These are phyloP conservation scores for Neodiprion lecontei DNA, from an alignment of 1,140 invertebrate species.

Conservation along the genomic window DNA sequence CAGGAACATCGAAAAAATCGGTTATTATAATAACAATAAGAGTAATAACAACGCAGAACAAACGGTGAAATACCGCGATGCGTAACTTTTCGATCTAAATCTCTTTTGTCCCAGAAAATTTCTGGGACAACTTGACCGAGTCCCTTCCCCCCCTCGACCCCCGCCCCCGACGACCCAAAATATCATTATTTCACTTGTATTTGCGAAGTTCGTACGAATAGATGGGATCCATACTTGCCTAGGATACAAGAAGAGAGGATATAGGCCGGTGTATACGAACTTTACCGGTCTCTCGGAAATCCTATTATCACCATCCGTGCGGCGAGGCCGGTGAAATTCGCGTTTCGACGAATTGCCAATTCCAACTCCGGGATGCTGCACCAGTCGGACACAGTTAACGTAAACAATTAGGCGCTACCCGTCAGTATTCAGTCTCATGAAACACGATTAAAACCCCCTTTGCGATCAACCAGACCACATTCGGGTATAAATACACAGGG, in stretches of 20 bases:
- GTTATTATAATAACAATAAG: background rate
- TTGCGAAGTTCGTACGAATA: background rate
- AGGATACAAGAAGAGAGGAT: constrained; percentile 11
- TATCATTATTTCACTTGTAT: background rate
- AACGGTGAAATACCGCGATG: background rate
- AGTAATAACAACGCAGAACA: background rate
- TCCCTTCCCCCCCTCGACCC: background rate
- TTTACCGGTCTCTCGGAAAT: background rate
- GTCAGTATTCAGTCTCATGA: no score
- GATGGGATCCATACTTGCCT: background rate
- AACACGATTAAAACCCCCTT: no score
- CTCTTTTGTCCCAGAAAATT: background rate
- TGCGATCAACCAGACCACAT: no score
- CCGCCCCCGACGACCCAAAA: background rate
- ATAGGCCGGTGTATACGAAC: background rate
- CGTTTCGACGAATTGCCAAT: constrained; percentile 5
- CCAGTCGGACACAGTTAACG: no score
- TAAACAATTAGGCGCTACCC: no score
- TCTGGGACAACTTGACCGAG: background rate
- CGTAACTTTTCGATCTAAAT: constrained; percentile 4
- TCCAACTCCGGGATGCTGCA: no score
- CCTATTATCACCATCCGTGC: background rate
- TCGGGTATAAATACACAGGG: no score
- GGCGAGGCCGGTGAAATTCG: background rate
- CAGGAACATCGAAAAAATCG: background rate